phyloP scores from a whole-genome alignment of 1,140 invertebrate genomes.

The Drosophila albomicans region DNA sequence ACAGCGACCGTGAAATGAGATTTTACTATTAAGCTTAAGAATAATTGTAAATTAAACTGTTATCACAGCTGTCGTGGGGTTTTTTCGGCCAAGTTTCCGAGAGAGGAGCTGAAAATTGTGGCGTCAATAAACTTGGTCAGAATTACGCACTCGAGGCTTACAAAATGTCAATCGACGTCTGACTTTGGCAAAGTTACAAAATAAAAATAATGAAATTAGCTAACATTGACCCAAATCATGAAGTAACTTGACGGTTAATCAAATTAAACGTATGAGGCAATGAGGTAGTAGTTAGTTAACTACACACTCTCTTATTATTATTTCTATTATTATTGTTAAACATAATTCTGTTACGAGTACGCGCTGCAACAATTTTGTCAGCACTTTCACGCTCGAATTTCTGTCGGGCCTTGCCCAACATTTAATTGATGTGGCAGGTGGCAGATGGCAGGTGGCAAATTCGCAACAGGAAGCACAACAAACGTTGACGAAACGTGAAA shows the following conservation, averaged over 20 bases:
- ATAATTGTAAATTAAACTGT: slow-evolving; percentile 22
- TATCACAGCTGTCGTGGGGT: slow-evolving; percentile 21
- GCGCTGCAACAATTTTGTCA: slow-evolving; percentile 45
- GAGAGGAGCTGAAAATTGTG: slow-evolving; percentile 5
- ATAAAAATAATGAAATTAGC: slow-evolving; percentile 60
- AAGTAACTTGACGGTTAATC: slow-evolving; percentile 39
- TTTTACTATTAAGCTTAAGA: slow-evolving; percentile 16
- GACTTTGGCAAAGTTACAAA: background rate
- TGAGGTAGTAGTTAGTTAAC: background rate
- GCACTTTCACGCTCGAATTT: slow-evolving; percentile 70
- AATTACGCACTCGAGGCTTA: background rate
- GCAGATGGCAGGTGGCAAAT: slow-evolving; percentile 54
- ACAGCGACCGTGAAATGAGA: slow-evolving; percentile 28
- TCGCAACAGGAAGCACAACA: slow-evolving; percentile 70
- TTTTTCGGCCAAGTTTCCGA: slow-evolving; percentile 9
- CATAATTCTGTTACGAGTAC: slow-evolving; percentile 30
- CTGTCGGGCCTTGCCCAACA: slow-evolving; percentile 67
- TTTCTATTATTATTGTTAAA: slow-evolving; percentile 26
- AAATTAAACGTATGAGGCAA: slow-evolving; percentile 55
- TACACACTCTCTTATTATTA: slow-evolving; percentile 26
- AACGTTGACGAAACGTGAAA: slow-evolving; percentile 49
- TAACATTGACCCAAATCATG: slow-evolving; percentile 72
- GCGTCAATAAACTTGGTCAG: slow-evolving; percentile 27
- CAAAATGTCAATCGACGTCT: background rate
- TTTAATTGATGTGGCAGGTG: slow-evolving; percentile 56